These are phyloP conservation scores for Phalanger gymnotis DNA, from an alignment of 2,797 vertebrate genomes.

Conservation along the genomic window DNA sequence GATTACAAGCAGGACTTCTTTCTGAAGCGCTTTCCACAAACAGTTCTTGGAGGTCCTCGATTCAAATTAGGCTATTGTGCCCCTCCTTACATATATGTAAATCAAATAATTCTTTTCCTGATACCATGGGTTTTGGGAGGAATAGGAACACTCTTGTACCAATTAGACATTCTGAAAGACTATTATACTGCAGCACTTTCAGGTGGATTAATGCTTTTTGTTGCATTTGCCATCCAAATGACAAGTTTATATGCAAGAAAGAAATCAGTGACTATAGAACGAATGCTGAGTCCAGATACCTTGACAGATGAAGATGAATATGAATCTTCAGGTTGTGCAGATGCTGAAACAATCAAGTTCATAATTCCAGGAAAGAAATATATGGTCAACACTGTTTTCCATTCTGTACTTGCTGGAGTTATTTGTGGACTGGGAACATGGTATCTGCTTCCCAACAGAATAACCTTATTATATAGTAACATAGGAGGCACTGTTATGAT, in stretches of 20 bases:
- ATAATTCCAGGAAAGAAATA: slow-evolving; percentile 97
- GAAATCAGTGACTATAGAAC: slow-evolving; percentile 89
- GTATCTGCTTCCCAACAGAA: slow-evolving; percentile 94
- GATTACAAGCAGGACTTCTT: slow-evolving; percentile 99
- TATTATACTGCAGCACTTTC: slow-evolving; percentile 89
- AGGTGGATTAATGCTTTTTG: slow-evolving; percentile 93
- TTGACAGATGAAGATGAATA: slow-evolving; percentile 96
- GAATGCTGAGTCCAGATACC: slow-evolving; percentile 89
- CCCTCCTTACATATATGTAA: slow-evolving; percentile 94
- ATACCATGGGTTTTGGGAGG: slow-evolving; percentile 96
- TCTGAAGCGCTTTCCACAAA: slow-evolving; percentile 98
- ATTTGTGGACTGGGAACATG: slow-evolving; percentile 97
- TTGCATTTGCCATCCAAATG: slow-evolving; percentile 89
- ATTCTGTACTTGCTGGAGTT: slow-evolving; percentile 91
- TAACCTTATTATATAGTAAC: slow-evolving; percentile 90
- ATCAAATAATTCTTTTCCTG: slow-evolving; percentile 95
- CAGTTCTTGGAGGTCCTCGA: slow-evolving; percentile 94
- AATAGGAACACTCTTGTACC: slow-evolving; percentile 92
- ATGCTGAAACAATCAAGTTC: slow-evolving; percentile 94
- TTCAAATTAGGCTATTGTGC: slow-evolving; percentile 96
- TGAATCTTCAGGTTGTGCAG: slow-evolving; percentile 95
- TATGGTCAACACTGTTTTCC: slow-evolving; percentile 90
- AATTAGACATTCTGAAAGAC: slow-evolving; percentile 91
- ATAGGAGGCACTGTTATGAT: slow-evolving; percentile 88
- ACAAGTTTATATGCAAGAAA: slow-evolving; percentile 89